A percentile compares a stretch with the other conserved stretches of the same genome.
Evolutionary conservation across 2,888 invertebrate species (phyloP).

Genomic region (Chrysomela aeneicollis): DNA sequence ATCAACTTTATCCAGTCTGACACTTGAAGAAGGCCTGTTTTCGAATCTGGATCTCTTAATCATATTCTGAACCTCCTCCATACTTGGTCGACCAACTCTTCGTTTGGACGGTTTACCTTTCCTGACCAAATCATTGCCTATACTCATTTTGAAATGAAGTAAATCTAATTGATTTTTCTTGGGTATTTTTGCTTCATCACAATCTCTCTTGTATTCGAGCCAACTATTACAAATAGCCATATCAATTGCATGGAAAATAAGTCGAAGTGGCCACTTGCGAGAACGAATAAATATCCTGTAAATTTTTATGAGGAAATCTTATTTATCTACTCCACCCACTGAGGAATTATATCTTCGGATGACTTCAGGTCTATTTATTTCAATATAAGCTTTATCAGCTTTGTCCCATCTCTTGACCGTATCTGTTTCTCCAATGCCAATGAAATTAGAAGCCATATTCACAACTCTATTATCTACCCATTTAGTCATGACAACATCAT

Average conservation of each 20-base stretch:
- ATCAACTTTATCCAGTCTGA: neutral
- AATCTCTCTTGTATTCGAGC: too few species aligned
- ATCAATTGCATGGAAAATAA: conserved; percentile 28
- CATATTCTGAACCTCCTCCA: too few species aligned
- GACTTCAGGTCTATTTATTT: conserved; percentile 42
- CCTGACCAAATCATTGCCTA: too few species aligned
- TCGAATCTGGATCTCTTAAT: neutral
- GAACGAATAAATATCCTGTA: conserved; percentile 20
- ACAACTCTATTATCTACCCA: conserved; percentile 43
- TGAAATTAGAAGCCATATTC: conserved; percentile 23
- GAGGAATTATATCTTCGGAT: conserved; percentile 37
- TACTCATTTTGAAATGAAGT: too few species aligned
- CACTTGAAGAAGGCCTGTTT: neutral
- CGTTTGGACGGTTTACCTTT: too few species aligned
- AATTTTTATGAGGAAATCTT: conserved; percentile 18
- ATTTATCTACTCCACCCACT: conserved; percentile 20
- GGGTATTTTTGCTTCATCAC: too few species aligned
- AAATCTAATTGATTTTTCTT: too few species aligned
- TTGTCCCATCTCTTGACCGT: conserved; percentile 22
- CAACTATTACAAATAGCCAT: neutral
- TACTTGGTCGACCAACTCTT: too few species aligned
- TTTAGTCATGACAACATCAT: conserved; percentile 31
- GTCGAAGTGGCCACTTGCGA: conserved; percentile 20
- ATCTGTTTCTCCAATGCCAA: conserved; percentile 16
- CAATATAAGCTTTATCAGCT: too few species aligned